Evolutionary conservation across 2,113 vertebrate species (phyloP).

Genomic region (Actinemys pallida): DNA sequence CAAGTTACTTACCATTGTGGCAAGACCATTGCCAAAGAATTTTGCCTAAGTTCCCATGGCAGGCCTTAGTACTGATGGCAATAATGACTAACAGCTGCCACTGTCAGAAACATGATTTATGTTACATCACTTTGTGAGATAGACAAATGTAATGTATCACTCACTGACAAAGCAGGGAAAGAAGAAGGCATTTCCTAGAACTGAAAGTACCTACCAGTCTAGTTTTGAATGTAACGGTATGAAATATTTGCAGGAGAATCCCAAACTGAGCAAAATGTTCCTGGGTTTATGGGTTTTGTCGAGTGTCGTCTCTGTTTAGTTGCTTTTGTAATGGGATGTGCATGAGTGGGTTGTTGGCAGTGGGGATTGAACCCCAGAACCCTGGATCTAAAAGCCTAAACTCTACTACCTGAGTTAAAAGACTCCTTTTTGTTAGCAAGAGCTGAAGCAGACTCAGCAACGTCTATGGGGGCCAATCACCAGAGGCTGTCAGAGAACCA

Average conservation of each 20-base stretch:
- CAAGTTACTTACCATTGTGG: neutral
- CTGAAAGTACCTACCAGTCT: neutral
- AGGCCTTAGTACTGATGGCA: neutral
- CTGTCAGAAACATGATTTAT: neutral
- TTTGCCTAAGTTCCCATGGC: neutral
- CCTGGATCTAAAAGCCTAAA: neutral
- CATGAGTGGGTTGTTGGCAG: neutral
- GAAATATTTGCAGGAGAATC: neutral
- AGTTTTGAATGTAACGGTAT: neutral
- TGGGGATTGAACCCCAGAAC: neutral
- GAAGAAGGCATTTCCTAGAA: neutral
- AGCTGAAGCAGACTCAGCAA: neutral
- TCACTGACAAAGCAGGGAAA: neutral
- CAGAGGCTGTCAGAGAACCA: neutral
- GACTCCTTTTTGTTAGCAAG: neutral
- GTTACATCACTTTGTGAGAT: neutral
- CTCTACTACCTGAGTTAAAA: neutral
- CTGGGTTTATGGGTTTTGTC: neutral
- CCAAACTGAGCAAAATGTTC: fast-evolving
- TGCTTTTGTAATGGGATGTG: neutral
- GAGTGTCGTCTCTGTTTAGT: neutral
- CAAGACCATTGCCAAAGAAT: neutral
- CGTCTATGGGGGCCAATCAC: neutral
- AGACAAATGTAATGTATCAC: neutral
- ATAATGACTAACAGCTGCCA: neutral